A percentile compares a stretch with the other conserved stretches of the same genome.
Evolutionary conservation across 2,888 invertebrate genomes (phyloP).

Genomic region (Acronicta psi): DNA sequence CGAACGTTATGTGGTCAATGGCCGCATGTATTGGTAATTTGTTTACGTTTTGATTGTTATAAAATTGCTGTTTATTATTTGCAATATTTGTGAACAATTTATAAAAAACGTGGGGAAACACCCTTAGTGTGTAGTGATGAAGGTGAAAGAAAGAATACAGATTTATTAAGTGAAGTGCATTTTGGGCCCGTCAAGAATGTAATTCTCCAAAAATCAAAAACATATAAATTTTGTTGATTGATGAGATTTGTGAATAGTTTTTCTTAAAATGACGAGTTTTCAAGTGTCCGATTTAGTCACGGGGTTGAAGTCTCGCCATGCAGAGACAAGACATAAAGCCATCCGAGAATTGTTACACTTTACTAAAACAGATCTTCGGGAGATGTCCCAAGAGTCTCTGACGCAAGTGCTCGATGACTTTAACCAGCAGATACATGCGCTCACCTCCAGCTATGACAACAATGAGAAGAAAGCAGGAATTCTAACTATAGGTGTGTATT

Average conservation of each 20-base stretch:
- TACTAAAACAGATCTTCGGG: slow-evolving; percentile 95
- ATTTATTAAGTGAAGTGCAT: slow-evolving; percentile 39
- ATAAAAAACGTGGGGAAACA: slow-evolving; percentile 10
- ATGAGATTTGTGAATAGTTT: slow-evolving; percentile 31
- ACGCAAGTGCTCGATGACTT: slow-evolving; percentile 97
- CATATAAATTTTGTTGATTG: slow-evolving; percentile 12
- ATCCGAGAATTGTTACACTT: slow-evolving; percentile 96
- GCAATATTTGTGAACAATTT: slow-evolving; percentile 20
- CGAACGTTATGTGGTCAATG: slow-evolving; percentile 64
- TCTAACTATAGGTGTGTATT: slow-evolving; percentile 93
- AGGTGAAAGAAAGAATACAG: slow-evolving; percentile 8
- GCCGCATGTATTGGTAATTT: slow-evolving; percentile 74
- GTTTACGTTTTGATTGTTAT: slow-evolving; percentile 69
- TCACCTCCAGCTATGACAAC: slow-evolving; percentile 97
- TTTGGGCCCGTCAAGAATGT: slow-evolving; percentile 51
- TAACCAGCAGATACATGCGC: slow-evolving; percentile 97
- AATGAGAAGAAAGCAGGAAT: slow-evolving; percentile 98
- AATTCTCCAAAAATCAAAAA: slow-evolving; percentile 39
- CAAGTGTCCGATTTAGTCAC: slow-evolving; percentile 93
- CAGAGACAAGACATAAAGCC: slow-evolving; percentile 94
- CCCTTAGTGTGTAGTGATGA: slow-evolving; percentile 4
- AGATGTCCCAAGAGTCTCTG: slow-evolving; percentile 96
- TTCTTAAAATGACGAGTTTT: slow-evolving; percentile 66
- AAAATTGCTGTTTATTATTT: slow-evolving; percentile 34
- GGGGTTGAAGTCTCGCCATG: slow-evolving; percentile 96